Conservation (phyloP, 1,140 invertebrate genomes). For the Drosophila saltans region DNA sequence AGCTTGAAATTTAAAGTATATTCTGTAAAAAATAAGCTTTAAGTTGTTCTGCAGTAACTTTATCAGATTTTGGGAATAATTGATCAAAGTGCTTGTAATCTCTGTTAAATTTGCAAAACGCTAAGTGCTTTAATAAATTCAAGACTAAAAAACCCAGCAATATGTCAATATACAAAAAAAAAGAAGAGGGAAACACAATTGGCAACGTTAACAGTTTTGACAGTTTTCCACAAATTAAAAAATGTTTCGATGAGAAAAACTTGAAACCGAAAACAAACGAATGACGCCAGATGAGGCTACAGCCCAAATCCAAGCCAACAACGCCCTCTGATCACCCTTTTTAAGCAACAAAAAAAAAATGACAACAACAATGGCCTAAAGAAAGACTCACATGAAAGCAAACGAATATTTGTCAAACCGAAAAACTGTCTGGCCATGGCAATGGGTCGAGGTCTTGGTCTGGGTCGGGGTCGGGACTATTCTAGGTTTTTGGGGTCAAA, state of each 20-base stretch:
- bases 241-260: constrained; percentile 42
- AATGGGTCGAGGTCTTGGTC: constrained; percentile 31
- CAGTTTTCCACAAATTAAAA: constrained; percentile 78
- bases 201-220: constrained; percentile 71
- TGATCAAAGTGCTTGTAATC: no score
- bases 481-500: constrained; percentile 22
- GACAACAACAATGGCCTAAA: constrained; percentile 16
- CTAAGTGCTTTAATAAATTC: neutral
- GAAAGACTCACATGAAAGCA: constrained; percentile 37
- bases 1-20: no score
- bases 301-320: no score
- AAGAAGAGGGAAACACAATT: neutral
- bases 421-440: constrained; percentile 58
- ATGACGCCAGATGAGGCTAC: constrained; percentile 63
- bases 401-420: constrained; percentile 54
- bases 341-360: constrained; percentile 1
- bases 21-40: no score
- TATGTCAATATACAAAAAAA: constrained; percentile 7
- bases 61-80: no score
- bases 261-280: constrained; percentile 46
- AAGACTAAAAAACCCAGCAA: neutral
- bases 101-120: neutral
- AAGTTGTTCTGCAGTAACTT: no score
- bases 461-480: constrained; percentile 5
- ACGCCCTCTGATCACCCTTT: neutral